phyloP scores from a whole-genome alignment of 2,797 vertebrate species.

The Oceanodroma leucorhoa region DNA sequence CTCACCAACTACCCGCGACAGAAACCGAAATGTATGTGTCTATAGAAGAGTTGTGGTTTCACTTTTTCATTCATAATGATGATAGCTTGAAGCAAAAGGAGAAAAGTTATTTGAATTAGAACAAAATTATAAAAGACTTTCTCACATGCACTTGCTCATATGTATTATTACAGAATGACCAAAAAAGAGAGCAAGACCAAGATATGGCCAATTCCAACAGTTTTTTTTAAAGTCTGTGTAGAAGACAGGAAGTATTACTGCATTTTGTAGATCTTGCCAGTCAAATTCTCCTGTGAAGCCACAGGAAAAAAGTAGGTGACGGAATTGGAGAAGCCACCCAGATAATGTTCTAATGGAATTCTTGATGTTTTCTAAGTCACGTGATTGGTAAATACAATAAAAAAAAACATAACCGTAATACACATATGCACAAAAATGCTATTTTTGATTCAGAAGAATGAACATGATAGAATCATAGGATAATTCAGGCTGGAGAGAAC shows the following conservation, averaged over 20 bases:
- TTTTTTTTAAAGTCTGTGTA: not conserved
- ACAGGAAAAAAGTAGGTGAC: not conserved
- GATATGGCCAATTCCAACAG: not conserved
- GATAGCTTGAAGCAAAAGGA: not conserved
- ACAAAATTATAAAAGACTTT: not conserved
- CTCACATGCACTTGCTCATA: not conserved
- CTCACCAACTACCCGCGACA: not conserved
- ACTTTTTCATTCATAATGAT: not conserved
- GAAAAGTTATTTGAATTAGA: not conserved
- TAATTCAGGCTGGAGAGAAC: not conserved
- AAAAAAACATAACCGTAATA: not conserved
- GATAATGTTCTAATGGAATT: not conserved
- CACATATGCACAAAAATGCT: accelerated
- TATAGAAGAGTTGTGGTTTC: not conserved
- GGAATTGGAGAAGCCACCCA: not conserved
- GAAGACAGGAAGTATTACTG: not conserved
- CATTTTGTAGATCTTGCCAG: not conserved
- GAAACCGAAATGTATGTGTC: not conserved
- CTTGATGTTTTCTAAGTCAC: not conserved
- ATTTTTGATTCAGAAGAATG: not conserved
- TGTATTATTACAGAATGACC: not conserved
- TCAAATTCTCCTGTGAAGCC: not conserved
- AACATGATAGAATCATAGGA: not conserved
- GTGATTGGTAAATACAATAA: not conserved
- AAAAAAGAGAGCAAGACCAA: not conserved